A percentile compares a stretch with the other conserved stretches of the same genome.
These are phyloP conservation scores for Drosophila cognata DNA, from an alignment of 2,888 invertebrate species.

Conservation along the genomic window DNA sequence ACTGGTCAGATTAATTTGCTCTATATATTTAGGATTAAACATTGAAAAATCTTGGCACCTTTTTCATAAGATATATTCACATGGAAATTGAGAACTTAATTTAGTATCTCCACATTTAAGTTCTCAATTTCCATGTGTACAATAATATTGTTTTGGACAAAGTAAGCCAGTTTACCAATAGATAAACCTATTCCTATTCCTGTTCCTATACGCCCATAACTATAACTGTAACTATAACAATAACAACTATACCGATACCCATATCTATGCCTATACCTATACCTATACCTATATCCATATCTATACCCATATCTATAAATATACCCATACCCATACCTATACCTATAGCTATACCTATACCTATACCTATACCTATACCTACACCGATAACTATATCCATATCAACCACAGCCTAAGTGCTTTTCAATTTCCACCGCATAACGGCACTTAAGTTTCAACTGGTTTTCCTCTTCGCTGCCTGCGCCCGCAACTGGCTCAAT, in stretches of 20 bases:
- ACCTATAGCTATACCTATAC: too few species aligned
- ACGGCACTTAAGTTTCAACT: conserved; percentile 1
- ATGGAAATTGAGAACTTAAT: background rate
- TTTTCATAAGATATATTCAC: background rate
- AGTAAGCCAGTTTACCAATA: background rate
- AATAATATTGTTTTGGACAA: background rate
- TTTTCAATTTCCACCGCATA: background rate
- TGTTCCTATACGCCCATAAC: too few species aligned
- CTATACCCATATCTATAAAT: rapidly evolving
- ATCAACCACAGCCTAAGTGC: background rate
- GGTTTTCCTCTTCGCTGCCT: background rate
- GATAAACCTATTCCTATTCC: background rate
- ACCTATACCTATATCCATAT: too few species aligned
- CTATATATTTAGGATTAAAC: background rate
- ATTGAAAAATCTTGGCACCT: background rate
- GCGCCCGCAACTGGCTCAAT: conserved; percentile 10
- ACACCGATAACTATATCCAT: background rate
- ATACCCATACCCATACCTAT: background rate
- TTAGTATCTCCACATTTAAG: too few species aligned
- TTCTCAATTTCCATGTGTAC: too few species aligned
- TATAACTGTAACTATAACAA: too few species aligned
- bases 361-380: rapidly evolving
- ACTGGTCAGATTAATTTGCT: background rate
- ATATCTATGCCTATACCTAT: background rate
- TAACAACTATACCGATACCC: background rate